phyloP scores from a whole-genome alignment of 2,113 vertebrate genomes.

The Nothoprocta pentlandii region DNA sequence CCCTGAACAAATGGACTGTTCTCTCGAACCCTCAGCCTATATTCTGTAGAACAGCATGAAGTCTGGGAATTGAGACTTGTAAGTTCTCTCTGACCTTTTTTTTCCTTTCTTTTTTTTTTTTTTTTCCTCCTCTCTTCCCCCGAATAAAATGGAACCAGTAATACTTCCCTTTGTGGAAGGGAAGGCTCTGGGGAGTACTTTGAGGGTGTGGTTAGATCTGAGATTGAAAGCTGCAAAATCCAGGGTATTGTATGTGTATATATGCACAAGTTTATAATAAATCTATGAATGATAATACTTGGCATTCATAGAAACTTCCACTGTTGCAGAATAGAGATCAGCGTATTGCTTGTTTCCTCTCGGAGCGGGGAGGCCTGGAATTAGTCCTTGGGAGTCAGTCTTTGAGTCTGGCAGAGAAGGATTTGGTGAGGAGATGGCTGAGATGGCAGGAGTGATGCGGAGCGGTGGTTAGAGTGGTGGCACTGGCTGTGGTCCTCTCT shows the following conservation, averaged over 20 bases:
- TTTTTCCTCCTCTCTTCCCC: too few relatives aligned
- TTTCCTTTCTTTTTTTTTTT: too few relatives aligned
- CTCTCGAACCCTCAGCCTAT: background rate
- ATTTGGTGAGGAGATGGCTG: background rate
- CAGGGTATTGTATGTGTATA: background rate
- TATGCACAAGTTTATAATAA: background rate
- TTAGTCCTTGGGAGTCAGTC: background rate
- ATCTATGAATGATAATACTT: conserved; percentile 40
- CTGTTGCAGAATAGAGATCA: background rate
- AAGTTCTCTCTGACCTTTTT: background rate
- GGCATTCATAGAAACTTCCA: conserved; percentile 25
- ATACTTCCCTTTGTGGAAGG: background rate
- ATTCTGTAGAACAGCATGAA: background rate
- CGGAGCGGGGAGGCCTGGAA: background rate
- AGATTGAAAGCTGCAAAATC: conserved; percentile 7
- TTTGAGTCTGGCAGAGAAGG: background rate
- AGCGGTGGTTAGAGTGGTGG: background rate
- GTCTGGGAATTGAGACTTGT: conserved; percentile 13
- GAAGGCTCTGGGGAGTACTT: conserved; percentile 22
- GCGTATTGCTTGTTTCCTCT: conserved; percentile 16
- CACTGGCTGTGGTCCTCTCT: background rate
- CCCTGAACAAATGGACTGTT: conserved; percentile 28
- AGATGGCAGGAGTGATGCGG: background rate
- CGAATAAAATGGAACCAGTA: conserved; percentile 7
- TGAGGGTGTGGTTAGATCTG: conserved; percentile 27